phyloP scores from a whole-genome alignment of 2,797 vertebrate species.

The Poecilia gillii region DNA sequence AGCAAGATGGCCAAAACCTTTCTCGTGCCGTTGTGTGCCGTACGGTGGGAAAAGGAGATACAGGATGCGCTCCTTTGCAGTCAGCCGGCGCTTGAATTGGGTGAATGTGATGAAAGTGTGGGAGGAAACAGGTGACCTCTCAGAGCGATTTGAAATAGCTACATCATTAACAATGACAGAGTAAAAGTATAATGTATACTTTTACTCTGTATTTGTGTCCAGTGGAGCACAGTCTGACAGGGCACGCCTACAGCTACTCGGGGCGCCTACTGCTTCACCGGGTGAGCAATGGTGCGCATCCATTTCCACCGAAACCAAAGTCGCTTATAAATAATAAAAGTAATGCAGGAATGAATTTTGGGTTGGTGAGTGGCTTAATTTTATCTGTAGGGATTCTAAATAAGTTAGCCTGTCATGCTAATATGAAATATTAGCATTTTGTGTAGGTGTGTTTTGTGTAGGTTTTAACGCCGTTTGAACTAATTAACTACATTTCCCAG shows the following conservation, averaged over 20 bases:
- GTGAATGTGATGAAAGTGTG: neutral
- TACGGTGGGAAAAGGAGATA: neutral
- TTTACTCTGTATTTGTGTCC: no score
- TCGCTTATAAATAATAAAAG: neutral
- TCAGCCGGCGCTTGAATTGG: neutral
- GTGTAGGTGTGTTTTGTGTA: no score
- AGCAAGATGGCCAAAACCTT: neutral
- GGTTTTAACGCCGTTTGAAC: neutral
- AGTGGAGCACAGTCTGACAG: neutral
- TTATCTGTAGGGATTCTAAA: neutral
- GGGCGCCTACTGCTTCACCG: neutral
- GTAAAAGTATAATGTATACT: neutral
- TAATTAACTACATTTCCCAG: constrained; percentile 64
- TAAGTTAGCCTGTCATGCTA: neutral
- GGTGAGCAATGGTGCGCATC: neutral
- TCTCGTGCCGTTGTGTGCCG: neutral
- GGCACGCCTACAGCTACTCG: neutral
- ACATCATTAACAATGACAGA: neutral
- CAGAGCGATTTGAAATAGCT: neutral
- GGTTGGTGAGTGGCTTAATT: neutral
- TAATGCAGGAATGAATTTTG: neutral
- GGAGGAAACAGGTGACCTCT: neutral
- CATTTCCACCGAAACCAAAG: neutral
- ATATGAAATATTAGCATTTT: neutral
- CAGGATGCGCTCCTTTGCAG: neutral